Percentiles rank a stretch among this genome's conserved stretches.
phyloP scores from a whole-genome alignment of 1,140 invertebrate genomes.

The Copidosoma floridanum region DNA sequence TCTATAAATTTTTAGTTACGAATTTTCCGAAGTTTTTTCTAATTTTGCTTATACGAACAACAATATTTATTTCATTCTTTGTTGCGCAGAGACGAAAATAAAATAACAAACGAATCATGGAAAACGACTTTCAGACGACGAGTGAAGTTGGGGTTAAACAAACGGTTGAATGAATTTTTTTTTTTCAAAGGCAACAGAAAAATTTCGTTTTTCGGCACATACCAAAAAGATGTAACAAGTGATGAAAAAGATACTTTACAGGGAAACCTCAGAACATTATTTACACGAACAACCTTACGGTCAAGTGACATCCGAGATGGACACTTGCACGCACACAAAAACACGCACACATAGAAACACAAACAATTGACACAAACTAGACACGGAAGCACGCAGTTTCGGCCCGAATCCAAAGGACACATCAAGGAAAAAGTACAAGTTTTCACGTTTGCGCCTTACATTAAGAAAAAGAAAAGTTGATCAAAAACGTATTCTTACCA shows the following conservation, averaged over 20 bases:
- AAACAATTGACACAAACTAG: slow-evolving; percentile 23
- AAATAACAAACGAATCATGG: no score
- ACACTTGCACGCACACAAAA: slow-evolving; percentile 34
- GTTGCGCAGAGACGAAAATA: slow-evolving; percentile 49
- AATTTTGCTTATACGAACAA: slow-evolving; percentile 39
- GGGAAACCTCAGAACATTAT: slow-evolving; percentile 25
- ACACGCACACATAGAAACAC: slow-evolving; percentile 6
- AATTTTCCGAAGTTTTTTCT: slow-evolving; percentile 45
- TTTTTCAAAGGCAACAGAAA: slow-evolving; percentile 37
- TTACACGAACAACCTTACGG: slow-evolving; percentile 15
- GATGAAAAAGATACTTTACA: slow-evolving; percentile 30
- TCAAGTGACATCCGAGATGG: slow-evolving; percentile 9
- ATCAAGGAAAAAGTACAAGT: slow-evolving; percentile 56
- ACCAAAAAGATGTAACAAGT: no score
- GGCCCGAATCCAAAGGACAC: slow-evolving; percentile 53
- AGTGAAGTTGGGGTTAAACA: slow-evolving; percentile 30
- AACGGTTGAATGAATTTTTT: slow-evolving; percentile 13
- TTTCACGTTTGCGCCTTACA: slow-evolving; percentile 56
- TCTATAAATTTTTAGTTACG: slow-evolving; percentile 36
- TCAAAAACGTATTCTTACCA: slow-evolving; percentile 55
- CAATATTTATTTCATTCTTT: slow-evolving; percentile 35
- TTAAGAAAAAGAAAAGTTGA: slow-evolving; percentile 55
- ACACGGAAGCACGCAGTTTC: slow-evolving; percentile 45
- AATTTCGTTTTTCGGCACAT: slow-evolving; percentile 49
- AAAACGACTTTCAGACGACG: slow-evolving; percentile 30